Evolutionary conservation across 53 echinoderm and acorn worm genomes (phyloP), one percentile per base, ranked within the genome.

Genomic region (Henricia sp.): DNA sequence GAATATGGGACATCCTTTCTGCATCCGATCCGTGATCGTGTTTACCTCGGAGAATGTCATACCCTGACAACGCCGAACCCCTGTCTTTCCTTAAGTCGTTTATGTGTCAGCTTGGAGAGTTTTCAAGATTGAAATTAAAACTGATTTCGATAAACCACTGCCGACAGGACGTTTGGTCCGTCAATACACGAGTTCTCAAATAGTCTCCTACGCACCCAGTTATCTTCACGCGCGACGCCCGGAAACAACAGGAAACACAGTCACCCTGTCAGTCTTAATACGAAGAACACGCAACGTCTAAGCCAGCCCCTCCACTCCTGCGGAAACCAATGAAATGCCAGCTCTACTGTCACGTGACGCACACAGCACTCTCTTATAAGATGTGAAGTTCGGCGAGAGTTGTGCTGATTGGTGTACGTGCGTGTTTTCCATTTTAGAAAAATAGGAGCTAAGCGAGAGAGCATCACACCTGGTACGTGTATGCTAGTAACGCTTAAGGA

Each of bases 181-280:
- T n/a, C n/a, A n/a, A n/a, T n/a, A n/a, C n/a, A n/a, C n/a, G n/a
- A n/a, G n/a, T n/a, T n/a, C n/a, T n/a, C n/a, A n/a, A n/a, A n/a
- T n/a, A n/a, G n/a, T n/a, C n/a, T n/a, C n/a, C n/a, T n/a, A n/a
- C n/a, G n/a, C n/a, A n/a, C n/a, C n/a, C n/a, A n/a, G n/a, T n/a
- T n/a, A n/a, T n/a, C n/a, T n/a, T n/a, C n/a, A n/a, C n/a, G n/a
- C n/a, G n/a, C n/a, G n/a, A n/a, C n/a, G n/a, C n/a, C n/a, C n/a
- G n/a, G n/a, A n/a, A n/a, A n/a, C n/a, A 43, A 72, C 73, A 52
- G 73, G 73, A 73, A 73, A 73, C 73, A n/a, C n/a, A 50, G 26
- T 36, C 35, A 20, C 23, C 9, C 54, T 36, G 55, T 73, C 54
- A 35, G n/a, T 55, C 33, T 20, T 23, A 28, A 42, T 42, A 46